Percentiles rank a stretch among this genome's conserved stretches.
phyloP scores from a whole-genome alignment of 2,113 vertebrate genomes.

The Channa argus region DNA sequence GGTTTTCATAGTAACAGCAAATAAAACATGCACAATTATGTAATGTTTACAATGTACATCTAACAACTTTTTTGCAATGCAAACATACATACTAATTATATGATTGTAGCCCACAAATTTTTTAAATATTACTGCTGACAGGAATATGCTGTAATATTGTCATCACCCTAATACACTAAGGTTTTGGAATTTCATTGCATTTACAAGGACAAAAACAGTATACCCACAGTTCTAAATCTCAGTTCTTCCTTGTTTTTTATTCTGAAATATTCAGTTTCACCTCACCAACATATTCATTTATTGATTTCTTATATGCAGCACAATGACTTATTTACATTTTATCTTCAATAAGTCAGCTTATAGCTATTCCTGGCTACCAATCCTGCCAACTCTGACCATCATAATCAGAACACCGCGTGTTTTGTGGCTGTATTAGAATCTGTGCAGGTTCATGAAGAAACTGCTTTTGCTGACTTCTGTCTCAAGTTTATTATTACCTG shows the following conservation, averaged over 20 bases:
- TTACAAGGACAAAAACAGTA: not conserved
- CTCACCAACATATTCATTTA: conserved; percentile 27
- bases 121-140: not conserved
- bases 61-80: too few species aligned
- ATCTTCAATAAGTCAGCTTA: conserved; percentile 1
- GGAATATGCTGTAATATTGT: not conserved
- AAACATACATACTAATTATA: not conserved
- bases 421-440: not conserved
- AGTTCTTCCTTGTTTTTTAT: conserved; percentile 9
- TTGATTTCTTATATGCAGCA: conserved; percentile 12
- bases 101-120: not conserved
- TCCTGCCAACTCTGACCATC: not conserved
- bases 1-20: not conserved
- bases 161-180: not conserved
- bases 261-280: conserved; percentile 14
- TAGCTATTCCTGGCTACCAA: not conserved
- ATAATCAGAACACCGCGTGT: not conserved
- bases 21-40: not conserved
- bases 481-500: conserved; percentile 1
- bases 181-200: not conserved
- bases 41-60: too few species aligned
- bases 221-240: not conserved
- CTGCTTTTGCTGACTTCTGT: not conserved
- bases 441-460: not conserved
- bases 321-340: not conserved